Evolutionary conservation across 2,888 invertebrate species (phyloP), one percentile per base, ranked within the genome.

Genomic region (Arrhopalites spinosus): DNA sequence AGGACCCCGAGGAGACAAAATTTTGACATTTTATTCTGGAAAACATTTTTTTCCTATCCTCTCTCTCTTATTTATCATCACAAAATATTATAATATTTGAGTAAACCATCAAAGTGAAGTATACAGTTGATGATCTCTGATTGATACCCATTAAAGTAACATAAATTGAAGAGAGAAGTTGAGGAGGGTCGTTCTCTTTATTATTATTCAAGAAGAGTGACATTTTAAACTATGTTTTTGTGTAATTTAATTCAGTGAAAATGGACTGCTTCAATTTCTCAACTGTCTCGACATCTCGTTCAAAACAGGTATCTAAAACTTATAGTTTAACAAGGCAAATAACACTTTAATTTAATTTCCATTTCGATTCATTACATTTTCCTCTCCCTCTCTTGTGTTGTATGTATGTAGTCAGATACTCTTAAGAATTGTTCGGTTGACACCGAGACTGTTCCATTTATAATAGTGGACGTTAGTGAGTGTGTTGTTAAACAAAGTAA

Each of bases 371-470:
- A 71, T 71, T 59, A 47, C 15, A 43, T 50, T 25, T 53, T 59
- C 43, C n/a, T n/a, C n/a, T n/a, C n/a, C n/a, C n/a, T n/a, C n/a
- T n/a, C n/a, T n/a, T n/a, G 29, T 70, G 30, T 17, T 56, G 70
- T 56, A 47, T 47, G 47, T 1, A 17, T 1, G n/a, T 47, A 47
- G n/a, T 47, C 1, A 7, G 20, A 20, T 36, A 7, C 5, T 36
- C 59, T 59, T 59, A 59, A 71, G 71, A 71, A 61, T n/a, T 36
- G 71, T 59, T 59, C 71, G 71, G 71, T 61, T 71, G 71, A 71
- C 70, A 59, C 59, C 3, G n/a, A 59, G 7, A 15, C 3, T n/a
- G 8, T 17, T 50, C 36, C 36, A 36, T 17, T 3, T 30, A 47
- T 23, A 45, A 43, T 25, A 47, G 66, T 71, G 71, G 71, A 71